Evolutionary conservation across 2,113 vertebrate genomes (phyloP), one percentile per base, ranked within the genome.

Genomic region (Fulmarus glacialis): DNA sequence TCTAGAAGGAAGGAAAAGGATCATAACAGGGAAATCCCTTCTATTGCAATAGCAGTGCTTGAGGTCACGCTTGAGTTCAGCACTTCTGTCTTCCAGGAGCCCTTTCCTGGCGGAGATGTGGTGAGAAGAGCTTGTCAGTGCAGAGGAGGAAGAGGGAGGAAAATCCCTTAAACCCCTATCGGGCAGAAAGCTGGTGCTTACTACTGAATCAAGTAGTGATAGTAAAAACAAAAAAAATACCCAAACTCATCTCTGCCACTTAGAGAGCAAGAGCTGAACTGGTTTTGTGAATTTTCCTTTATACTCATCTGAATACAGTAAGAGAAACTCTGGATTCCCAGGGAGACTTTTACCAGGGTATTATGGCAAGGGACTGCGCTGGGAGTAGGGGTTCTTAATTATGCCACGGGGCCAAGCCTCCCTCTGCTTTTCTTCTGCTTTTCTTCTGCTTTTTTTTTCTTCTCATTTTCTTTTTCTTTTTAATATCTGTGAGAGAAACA

Each of bases 21-120:
- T 95, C 53, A 40, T 93, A 91, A 88, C 62, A 97, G 95, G 97
- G 96, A 96, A 97, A 94, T 96, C 92, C 96, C 94, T 97, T 81
- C 78, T 95, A 80, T 80, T 97, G 92, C 84, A 93, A 97, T 34
- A 91, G 66, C 62, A 55, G 45, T n/a, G 66, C 73, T 89, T 94
- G 86, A 97, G 96, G 92, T 96, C 88, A 96, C 2, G 2, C 40
- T 85, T 80, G 60, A 93, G 90, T 96, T 97, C 92, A 85, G 29
- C 9, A 21, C 30, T 63, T 90, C 47, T 91, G 91, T 63, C 92
- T 97, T 96, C 81, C 89, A 94, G 84, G 23, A 96, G 83, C 42
- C 64, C 19, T 87, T 84, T 97, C 92, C 78, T 59, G 71, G 50
- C 1, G 87, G 68, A 94, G 62, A 75, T 82, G 36, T 83, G 52